phyloP scores from a whole-genome alignment of 2,888 invertebrate species.

The Mimachlamys varia region DNA sequence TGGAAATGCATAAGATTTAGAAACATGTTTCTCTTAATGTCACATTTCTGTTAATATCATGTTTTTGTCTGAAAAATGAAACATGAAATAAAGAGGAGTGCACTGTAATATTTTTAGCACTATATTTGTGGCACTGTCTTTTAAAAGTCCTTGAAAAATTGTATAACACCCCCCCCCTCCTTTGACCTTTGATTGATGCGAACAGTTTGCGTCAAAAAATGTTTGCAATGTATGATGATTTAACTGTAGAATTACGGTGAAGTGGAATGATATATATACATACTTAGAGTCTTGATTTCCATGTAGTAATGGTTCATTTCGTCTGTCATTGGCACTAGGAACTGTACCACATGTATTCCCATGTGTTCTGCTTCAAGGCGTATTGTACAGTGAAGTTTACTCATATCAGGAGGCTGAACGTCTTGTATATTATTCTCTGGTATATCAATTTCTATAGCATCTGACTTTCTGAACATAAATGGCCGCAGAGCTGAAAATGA shows the following conservation, averaged over 20 bases:
- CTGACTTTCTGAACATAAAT: conserved; percentile 67
- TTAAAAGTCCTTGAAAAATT: no score
- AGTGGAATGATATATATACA: conserved; percentile 47
- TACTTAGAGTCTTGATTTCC: conserved; percentile 70
- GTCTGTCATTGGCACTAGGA: conserved; percentile 67
- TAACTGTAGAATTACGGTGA: background rate
- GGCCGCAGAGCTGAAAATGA: conserved; percentile 62
- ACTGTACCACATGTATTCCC: conserved; percentile 75
- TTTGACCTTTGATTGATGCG: no score
- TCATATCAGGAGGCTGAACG: conserved; percentile 42
- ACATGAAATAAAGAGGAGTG: no score
- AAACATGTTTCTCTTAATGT: no score
- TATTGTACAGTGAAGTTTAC: conserved; percentile 59
- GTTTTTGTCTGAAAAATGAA: no score
- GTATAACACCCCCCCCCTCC: no score
- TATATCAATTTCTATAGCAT: conserved; percentile 61
- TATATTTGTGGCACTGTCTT: no score
- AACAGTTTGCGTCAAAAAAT: no score
- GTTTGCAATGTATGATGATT: background rate
- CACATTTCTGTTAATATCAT: no score
- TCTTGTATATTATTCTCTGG: conserved; percentile 39
- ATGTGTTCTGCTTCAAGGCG: conserved; percentile 64
- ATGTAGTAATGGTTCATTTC: conserved; percentile 67
- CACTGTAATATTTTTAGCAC: no score
- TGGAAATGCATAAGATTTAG: no score